phyloP scores from a whole-genome alignment of 2,888 invertebrate species.

The Hyppa rectilinea region DNA sequence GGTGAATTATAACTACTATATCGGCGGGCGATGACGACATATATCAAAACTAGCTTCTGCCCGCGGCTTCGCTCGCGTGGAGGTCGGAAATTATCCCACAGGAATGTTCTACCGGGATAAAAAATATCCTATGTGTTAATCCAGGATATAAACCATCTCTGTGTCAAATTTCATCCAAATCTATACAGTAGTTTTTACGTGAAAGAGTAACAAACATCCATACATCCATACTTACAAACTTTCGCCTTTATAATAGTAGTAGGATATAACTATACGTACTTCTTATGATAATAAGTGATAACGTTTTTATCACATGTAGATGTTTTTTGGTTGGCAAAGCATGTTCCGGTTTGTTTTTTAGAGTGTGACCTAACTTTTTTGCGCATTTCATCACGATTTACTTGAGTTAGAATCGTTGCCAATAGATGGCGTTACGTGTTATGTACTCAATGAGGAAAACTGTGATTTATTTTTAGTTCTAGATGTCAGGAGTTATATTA shows the following conservation, averaged over 20 bases:
- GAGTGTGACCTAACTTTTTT: neutral
- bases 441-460: constrained; percentile 36
- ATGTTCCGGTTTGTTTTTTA: constrained; percentile 18
- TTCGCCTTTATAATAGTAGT: too few relatives aligned
- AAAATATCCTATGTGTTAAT: too few relatives aligned
- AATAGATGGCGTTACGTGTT: constrained; percentile 39
- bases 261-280: constrained; percentile 33
- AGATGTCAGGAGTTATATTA: neutral
- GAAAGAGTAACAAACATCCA: too few relatives aligned
- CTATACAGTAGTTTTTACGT: too few relatives aligned
- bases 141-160: too few relatives aligned
- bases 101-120: too few relatives aligned
- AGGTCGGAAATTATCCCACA: too few relatives aligned
- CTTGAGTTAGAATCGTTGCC: neutral
- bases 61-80: too few relatives aligned
- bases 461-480: constrained; percentile 1
- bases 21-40: constrained; percentile 45
- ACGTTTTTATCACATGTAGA: constrained; percentile 45
- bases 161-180: too few relatives aligned
- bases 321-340: constrained; percentile 47
- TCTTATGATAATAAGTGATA: constrained; percentile 52
- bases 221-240: too few relatives aligned
- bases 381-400: constrained; percentile 9
- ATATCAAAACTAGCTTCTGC: too few relatives aligned
- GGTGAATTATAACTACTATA: constrained; percentile 18